These are phyloP conservation scores for Girardia tigrina DNA, from an alignment of 2,888 invertebrate species.

Conservation along the genomic window DNA sequence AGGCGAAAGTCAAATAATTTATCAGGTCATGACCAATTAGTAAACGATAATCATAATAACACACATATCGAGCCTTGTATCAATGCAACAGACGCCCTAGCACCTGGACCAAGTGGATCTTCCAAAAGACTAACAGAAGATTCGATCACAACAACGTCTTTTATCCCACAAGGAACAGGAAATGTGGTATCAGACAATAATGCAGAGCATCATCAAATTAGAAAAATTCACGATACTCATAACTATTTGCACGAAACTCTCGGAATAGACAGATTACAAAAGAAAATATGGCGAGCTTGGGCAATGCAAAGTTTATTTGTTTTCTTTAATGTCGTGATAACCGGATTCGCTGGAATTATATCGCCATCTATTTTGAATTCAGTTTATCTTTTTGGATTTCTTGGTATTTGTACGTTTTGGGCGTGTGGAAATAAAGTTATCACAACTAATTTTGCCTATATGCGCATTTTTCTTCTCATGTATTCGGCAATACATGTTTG, in stretches of 20 bases:
- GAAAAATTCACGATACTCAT: not conserved
- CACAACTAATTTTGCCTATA: conserved; percentile 17
- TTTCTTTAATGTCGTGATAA: conserved; percentile 1
- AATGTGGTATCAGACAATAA: not conserved
- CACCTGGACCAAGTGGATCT: not conserved
- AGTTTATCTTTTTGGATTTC: conserved; percentile 29
- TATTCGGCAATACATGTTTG: conserved; percentile 26
- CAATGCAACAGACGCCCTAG: not conserved
- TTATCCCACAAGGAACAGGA: not conserved
- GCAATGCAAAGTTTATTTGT: conserved; percentile 26
- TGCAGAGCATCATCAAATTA: not conserved
- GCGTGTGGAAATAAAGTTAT: conserved; percentile 29
- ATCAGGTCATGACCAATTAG: not conserved
- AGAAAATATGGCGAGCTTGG: conserved; percentile 32
- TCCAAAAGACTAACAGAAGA: not conserved
- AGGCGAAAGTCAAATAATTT: not conserved
- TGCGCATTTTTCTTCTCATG: conserved; percentile 28
- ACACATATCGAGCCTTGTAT: no score
- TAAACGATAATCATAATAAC: not conserved
- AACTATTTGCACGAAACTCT: conserved; percentile 23
- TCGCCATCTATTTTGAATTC: conserved; percentile 29
- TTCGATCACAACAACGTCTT: not conserved
- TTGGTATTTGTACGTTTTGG: conserved; percentile 31
- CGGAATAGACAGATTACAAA: not conserved
- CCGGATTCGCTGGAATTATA: conserved; percentile 25